Base-by-base conservation (phyloP, 2,888 invertebrate genomes). In the Lithophane socia region DNA sequence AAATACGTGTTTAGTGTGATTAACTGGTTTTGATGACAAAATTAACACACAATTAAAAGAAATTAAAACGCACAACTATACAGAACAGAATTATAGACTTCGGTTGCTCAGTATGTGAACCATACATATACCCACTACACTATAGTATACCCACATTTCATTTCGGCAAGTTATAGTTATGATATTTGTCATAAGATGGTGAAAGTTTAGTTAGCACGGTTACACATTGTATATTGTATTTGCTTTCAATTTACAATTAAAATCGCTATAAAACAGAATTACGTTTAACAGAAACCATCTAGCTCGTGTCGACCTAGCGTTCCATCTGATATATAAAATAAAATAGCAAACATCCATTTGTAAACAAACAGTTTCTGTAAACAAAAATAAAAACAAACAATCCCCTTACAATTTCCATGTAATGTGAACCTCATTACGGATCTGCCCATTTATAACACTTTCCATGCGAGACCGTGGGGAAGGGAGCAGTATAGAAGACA, bases 351-450 rank as follows among this genome's bases (percentile, higher is more conserved):
- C 65, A 63, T 37, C 5, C 37, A 37, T 72, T 66, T 82, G 66
- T 73, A 78, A 63, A 77, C 77, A 77, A 77, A 63, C 64, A 63
- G 56, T 75, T 54, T 63, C 61, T 49, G 12, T n/a, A 24, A 66
- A 80, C 42, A 63, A 66, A 72, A 72, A 80, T 69, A 86, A 84
- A 82, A 82, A 74, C 60, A 82, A 78, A 68, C 47, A 24, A 37
- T 60, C 44, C 69, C 78, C 61, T 56, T 73, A 75, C 78, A 78
- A 79, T 75, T 68, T 77, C 49, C 67, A 54, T 82, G 73, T 75
- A 84, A 82, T 84, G 76, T 56, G 82, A 84, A 86, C 64, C 79
- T 84, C 80, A 82, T 86, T 86, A 86, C 60, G 47, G 69, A 80
- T 81, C 54, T 69, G 64, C 49, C 69, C 84, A 85, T 86, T 83